Percentiles rank a stretch among this genome's conserved stretches.
Evolutionary conservation across 2,113 vertebrate species (phyloP).

Genomic region (Brachypodius melanocephalos): DNA sequence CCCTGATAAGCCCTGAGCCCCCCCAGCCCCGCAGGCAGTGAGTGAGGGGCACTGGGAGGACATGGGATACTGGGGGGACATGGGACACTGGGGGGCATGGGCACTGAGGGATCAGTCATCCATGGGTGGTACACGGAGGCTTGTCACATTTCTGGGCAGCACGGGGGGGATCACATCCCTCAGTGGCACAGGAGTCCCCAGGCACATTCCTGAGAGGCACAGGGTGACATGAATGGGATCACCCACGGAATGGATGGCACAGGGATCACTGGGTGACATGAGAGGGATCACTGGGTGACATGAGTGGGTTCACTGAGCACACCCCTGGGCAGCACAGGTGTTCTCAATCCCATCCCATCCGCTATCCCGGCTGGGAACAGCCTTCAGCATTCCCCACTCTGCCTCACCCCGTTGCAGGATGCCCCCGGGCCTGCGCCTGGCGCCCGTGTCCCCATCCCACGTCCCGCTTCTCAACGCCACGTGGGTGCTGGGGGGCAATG

Average conservation of each 20-base stretch:
- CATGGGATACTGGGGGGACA: neutral
- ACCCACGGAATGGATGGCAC: too few species aligned
- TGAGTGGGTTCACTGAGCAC: neutral
- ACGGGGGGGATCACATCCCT: neutral
- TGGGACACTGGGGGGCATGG: neutral
- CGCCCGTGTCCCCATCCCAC: neutral
- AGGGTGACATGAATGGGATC: neutral
- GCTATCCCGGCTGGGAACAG: fast-evolving
- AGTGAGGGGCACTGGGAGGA: neutral
- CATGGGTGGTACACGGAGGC: too few species aligned
- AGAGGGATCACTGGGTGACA: neutral
- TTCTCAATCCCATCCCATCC: neutral
- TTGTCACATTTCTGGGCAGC: neutral
- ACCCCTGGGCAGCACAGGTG: fast-evolving
- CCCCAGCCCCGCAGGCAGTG: neutral
- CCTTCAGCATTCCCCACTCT: neutral
- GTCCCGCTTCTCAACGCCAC: neutral
- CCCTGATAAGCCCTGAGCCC: neutral
- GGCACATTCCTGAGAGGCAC: neutral
- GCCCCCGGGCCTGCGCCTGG: neutral
- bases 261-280: neutral
- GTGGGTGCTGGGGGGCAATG: neutral
- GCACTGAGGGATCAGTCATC: neutral
- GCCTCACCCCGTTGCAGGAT: neutral
- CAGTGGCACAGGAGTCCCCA: neutral